Evolutionary conservation across 2,888 invertebrate genomes (phyloP), one percentile per base, ranked within the genome.

Genomic region (Ariolimax columbianus): DNA sequence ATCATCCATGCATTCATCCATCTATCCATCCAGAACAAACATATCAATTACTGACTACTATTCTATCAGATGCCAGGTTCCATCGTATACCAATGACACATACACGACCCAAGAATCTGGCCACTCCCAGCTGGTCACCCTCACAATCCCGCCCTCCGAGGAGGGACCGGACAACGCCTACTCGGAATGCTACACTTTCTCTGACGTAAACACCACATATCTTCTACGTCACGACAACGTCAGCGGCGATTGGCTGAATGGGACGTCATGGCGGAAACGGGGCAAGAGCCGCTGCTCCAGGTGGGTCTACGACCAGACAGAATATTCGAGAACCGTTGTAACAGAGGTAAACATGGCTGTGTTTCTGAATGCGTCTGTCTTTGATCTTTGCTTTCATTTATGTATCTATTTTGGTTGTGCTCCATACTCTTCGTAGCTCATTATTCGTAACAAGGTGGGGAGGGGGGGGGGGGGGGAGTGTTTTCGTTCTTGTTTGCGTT

Each of bases 21-120:
- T 33, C 77, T 14, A 19, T 47, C 7, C n/a, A 33, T 47, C 17
- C 23, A 55, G 17, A 55, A 23, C 6, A n/a, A n/a, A 55, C 23
- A 55, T 55, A 55, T 55, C 6, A n/a, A n/a, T n/a, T n/a, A n/a
- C n/a, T 63, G 1, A 4, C 40, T 43, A 55, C 55, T n/a, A 33
- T 0, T 43, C 43, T 30, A n/a, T n/a, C 82, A 91, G 91, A 55
- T 91, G 91, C 77, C 88, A 88, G 11, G 83, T 91, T 7, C 91
- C 91, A 14, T 88, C 87, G 0, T 88, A 87, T 19, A 73, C 86
- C 0, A 91, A 91, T 77, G 91, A 91, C 86, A 91, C 90, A 3
- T 91, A 88, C 72, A 86, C 78, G 11, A 79, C 90, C n/a, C 89
- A 90, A 68, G 82, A 72, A 75, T 80, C 83, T 0, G 63, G 68